These are phyloP conservation scores for Globia sparganii DNA, from an alignment of 2,888 invertebrate genomes.

Conservation along the genomic window DNA sequence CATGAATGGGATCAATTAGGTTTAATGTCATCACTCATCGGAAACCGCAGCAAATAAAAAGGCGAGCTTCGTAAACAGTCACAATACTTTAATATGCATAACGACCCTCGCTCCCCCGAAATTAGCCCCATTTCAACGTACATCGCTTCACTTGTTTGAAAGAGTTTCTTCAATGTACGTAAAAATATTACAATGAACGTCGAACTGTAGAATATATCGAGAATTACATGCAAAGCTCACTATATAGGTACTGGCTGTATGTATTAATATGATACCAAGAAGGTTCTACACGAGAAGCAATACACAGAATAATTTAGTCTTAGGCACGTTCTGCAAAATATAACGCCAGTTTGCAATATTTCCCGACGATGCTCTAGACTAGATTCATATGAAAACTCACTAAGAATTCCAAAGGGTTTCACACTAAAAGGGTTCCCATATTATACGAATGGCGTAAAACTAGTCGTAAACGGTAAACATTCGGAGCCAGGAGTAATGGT, in stretches of 20 bases:
- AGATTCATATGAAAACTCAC: constrained; percentile 44
- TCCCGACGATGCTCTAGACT: constrained; percentile 35
- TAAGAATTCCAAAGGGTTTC: constrained; percentile 27
- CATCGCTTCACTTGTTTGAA: constrained; percentile 26
- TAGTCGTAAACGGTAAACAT: constrained; percentile 59
- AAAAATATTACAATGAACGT: not conserved
- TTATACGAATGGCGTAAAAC: constrained; percentile 59
- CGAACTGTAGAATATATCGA: not conserved
- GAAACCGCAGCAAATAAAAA: constrained; percentile 37
- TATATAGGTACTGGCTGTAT: not conserved
- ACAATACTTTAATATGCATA: constrained; percentile 27
- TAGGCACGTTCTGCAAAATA: constrained; percentile 29
- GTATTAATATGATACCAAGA: constrained; percentile 9
- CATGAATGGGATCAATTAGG: constrained; percentile 12
- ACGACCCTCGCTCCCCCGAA: not conserved
- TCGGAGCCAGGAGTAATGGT: constrained; percentile 55
- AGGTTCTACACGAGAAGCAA: constrained; percentile 12
- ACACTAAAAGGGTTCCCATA: constrained; percentile 52
- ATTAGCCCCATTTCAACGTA: constrained; percentile 5
- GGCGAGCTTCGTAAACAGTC: constrained; percentile 31
- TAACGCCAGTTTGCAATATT: constrained; percentile 38
- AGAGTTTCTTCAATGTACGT: not conserved
- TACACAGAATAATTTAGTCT: constrained; percentile 42
- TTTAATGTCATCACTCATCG: constrained; percentile 17
- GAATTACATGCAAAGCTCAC: not conserved